These are phyloP conservation scores for Rhabditophanes sp. DNA, from an alignment of 2,888 invertebrate species.

Conservation along the genomic window DNA sequence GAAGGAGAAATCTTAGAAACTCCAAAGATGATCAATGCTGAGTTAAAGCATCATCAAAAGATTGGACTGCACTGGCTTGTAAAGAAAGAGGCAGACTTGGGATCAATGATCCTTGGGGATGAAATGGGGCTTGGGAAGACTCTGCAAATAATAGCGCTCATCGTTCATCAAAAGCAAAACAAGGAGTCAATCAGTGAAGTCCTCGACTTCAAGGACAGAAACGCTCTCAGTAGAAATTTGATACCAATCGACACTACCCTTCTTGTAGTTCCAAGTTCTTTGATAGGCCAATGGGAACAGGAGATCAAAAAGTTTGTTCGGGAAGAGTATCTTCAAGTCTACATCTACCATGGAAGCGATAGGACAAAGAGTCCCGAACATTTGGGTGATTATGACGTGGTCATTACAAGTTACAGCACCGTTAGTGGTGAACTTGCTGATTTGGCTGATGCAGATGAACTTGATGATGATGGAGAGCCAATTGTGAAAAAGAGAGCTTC, in stretches of 20 bases:
- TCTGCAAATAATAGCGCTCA: slow-evolving; percentile 48
- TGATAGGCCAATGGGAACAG: slow-evolving; percentile 73
- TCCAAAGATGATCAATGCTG: slow-evolving; percentile 24
- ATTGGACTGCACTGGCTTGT: slow-evolving; percentile 68
- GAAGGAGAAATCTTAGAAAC: too few species aligned
- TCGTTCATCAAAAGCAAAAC: slow-evolving; percentile 42
- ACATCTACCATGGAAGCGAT: slow-evolving; percentile 62
- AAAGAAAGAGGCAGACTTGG: slow-evolving; percentile 80
- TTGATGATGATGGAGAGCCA: slow-evolving; percentile 1
- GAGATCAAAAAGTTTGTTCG: slow-evolving; percentile 52
- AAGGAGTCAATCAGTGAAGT: slow-evolving; percentile 2
- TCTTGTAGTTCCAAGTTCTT: slow-evolving; percentile 78
- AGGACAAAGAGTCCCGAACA: slow-evolving; percentile 16
- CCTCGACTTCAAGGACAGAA: slow-evolving; percentile 1
- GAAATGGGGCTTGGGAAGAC: slow-evolving; percentile 51
- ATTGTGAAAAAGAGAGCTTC: too few species aligned
- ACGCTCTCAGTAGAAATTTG: slow-evolving; percentile 6
- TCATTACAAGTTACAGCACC: slow-evolving; percentile 73
- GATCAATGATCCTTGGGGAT: slow-evolving; percentile 59
- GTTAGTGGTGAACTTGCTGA: slow-evolving; percentile 46
- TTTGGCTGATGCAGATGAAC: slow-evolving; percentile 9
- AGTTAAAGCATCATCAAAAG: slow-evolving; percentile 37
- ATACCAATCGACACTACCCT: slow-evolving; percentile 49
- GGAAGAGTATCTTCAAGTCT: slow-evolving; percentile 55
- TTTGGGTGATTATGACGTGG: slow-evolving; percentile 55